Evolutionary conservation across 2,888 invertebrate species (phyloP).

Genomic region (Desoria tigrina): DNA sequence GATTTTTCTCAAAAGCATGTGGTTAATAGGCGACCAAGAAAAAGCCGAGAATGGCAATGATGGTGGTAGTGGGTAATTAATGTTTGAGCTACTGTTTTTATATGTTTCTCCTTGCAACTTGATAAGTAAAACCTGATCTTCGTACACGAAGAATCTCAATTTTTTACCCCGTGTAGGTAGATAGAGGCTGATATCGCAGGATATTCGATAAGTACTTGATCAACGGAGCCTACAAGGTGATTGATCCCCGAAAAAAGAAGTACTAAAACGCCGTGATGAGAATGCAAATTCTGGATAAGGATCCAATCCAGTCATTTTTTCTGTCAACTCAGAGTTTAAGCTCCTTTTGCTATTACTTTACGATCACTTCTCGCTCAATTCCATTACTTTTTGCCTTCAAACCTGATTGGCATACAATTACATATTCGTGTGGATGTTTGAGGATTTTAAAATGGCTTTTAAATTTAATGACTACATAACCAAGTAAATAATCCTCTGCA

Average conservation of each 20-base stretch:
- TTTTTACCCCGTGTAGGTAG: background rate
- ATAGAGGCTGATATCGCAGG: too few relatives aligned
- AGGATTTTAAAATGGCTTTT: too few relatives aligned
- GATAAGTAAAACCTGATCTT: slow-evolving; percentile 8
- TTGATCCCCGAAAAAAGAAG: too few relatives aligned
- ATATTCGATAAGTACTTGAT: too few relatives aligned
- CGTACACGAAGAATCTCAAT: background rate
- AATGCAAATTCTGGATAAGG: slow-evolving; percentile 6
- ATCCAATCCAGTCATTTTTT: background rate
- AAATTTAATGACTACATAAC: too few relatives aligned
- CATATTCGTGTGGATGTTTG: too few relatives aligned
- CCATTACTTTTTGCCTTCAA: too few relatives aligned
- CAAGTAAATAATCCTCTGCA: too few relatives aligned
- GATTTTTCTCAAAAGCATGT: background rate
- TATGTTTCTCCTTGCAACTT: background rate
- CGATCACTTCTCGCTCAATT: too few relatives aligned
- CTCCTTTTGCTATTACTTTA: background rate
- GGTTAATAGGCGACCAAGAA: background rate
- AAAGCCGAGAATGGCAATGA: background rate
- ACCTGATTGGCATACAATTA: too few relatives aligned
- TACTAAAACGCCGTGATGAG: slow-evolving; percentile 1
- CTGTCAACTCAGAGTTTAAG: background rate
- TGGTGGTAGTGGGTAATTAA: slow-evolving; percentile 11
- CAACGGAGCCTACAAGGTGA: slow-evolving; percentile 2
- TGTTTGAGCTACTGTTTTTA: slow-evolving; percentile 7